phyloP scores from a whole-genome alignment of 2,888 invertebrate genomes.

The Agrochola lychnidis region DNA sequence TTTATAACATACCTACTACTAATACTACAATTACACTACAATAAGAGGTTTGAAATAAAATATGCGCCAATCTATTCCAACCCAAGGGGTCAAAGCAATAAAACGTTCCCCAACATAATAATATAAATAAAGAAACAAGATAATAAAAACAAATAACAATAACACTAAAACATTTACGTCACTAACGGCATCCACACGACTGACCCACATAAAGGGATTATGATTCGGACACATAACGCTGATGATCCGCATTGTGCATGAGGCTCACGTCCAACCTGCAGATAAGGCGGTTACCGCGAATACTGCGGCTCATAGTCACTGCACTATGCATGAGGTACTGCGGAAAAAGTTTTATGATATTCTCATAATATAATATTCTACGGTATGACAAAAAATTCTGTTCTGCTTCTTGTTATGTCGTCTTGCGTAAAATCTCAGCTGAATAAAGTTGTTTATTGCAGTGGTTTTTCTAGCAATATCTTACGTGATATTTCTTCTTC shows the following conservation, averaged over 20 bases:
- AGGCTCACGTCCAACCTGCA: constrained; percentile 56
- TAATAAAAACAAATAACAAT: constrained; percentile 52
- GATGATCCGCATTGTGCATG: constrained; percentile 57
- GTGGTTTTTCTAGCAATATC: constrained; percentile 3
- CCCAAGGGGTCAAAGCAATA: constrained; percentile 2
- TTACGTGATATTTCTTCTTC: constrained; percentile 18
- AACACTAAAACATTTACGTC: constrained; percentile 53
- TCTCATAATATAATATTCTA: constrained; percentile 52
- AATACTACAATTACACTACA: background rate
- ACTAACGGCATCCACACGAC: constrained; percentile 39
- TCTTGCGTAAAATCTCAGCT: constrained; percentile 22
- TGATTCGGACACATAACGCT: constrained; percentile 53
- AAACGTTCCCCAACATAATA: constrained; percentile 22
- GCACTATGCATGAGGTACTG: constrained; percentile 58
- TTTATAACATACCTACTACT: background rate
- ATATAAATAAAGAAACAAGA: constrained; percentile 36
- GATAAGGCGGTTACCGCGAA: constrained; percentile 43
- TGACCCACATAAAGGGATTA: constrained; percentile 64
- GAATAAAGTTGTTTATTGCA: constrained; percentile 2
- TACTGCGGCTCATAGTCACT: constrained; percentile 46
- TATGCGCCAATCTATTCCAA: background rate
- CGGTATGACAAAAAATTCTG: constrained; percentile 21
- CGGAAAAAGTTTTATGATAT: constrained; percentile 51
- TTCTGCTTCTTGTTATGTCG: constrained; percentile 11
- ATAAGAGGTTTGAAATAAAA: background rate